A percentile compares a stretch with the other conserved stretches of the same genome.
Conservation (phyloP, 1,140 invertebrate genomes). For the Agrypnia vestita region DNA sequence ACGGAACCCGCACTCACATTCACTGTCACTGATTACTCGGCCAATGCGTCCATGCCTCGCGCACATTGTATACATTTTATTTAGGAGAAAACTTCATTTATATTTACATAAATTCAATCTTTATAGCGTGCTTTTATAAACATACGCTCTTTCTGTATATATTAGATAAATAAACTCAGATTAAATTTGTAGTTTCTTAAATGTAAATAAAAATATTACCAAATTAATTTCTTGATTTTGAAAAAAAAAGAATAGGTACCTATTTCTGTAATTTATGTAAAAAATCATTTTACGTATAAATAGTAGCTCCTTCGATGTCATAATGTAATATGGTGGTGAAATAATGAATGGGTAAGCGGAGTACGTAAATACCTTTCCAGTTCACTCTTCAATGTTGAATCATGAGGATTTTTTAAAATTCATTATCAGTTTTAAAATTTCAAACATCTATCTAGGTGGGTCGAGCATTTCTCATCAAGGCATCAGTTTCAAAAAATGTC, state of each 20-base stretch:
- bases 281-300: background rate
- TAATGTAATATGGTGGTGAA: too few relatives aligned
- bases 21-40: background rate
- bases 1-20: background rate
- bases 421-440: too few relatives aligned
- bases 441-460: too few relatives aligned
- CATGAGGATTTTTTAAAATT: background rate
- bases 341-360: background rate
- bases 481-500: too few relatives aligned
- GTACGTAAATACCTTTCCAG: background rate
- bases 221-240: background rate
- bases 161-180: background rate
- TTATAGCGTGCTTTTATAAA: background rate
- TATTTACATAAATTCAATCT: background rate
- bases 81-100: background rate
- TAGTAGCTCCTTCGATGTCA: too few relatives aligned
- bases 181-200: background rate
- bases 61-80: background rate
- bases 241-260: background rate
- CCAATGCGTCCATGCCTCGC: background rate
- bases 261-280: background rate
- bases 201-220: too few relatives aligned
- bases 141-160: background rate
- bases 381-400: too few relatives aligned
- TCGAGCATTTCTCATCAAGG: too few relatives aligned